Evolutionary conservation across 2,113 vertebrate genomes (phyloP), one percentile per base, ranked within the genome.

Genomic region (Etia nguti): DNA sequence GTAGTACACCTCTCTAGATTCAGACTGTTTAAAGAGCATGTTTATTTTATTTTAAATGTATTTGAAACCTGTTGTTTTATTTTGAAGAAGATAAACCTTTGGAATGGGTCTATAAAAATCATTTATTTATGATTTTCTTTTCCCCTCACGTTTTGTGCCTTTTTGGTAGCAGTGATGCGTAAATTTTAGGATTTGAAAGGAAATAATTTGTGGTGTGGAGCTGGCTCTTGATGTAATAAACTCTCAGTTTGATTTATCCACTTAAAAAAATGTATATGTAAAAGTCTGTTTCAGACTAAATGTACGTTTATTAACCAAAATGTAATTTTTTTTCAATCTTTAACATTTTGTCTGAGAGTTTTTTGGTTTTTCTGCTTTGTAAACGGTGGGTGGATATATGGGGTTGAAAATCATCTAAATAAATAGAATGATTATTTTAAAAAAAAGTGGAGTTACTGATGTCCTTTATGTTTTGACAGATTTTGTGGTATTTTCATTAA

Each of bases 301-400:
- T 48, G 41, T 11, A 48, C 0, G 1, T 75, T 29, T 1, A 29
- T 18, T 48, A 7, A 20, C 56, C 15, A 81, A 46, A 24, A 34
- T 79, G 2, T 10, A 3, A 4, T 15, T 24, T 6, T 16, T 2
- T 0, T 7, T 0, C 3, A 15, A 10, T 73, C 38, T 73, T 46
- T 26, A 46, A 73, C 38, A 46, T 46, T 46, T 46, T 26, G 2
- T 41, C 36, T 2, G 65, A 70, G 3, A 43, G 50, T n/a, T 36
- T 56, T 16, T 2, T 16, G 0, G 36, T 65, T 80, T 24, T 80
- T 59, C 38, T 57, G 13, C 1, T 54, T 38, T 24, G 36, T 16
- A 41, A 8, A 0, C 2, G 0, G 36, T n/a, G 34, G 60, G 2
- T 65, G 60, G 60, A 65, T 12, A 36, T 36, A 83, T 41, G 6